Evolutionary conservation across 2,113 vertebrate genomes (phyloP), one percentile per base, ranked within the genome.

Genomic region (Rhodinocichla rosea): DNA sequence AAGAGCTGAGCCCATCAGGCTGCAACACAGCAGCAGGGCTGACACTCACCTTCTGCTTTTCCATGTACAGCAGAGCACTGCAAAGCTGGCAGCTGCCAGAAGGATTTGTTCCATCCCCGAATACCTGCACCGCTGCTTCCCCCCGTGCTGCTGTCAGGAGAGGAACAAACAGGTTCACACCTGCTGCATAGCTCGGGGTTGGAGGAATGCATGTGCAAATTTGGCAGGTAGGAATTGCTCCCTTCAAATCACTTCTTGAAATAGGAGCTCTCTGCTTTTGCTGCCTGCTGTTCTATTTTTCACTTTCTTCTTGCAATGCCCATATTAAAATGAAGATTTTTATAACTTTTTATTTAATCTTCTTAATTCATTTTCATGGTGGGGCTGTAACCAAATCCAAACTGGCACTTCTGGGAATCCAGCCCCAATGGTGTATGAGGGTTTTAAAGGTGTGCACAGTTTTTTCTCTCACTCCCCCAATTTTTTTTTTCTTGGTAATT

Each of bases 121-220:
- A 7, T 53, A 14, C 60, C 23, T 78, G 90, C 93, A 64, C 90
- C 10, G 8, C 94, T 95, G 93, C 8, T 21, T 92, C 30, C 84
- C 84, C 92, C 22, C 14, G 70, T 69, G 94, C 93, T 91, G 45
- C 92, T 67, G 67, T 42, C 90, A 74, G 93, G 74, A 95, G 69
- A 94, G 88, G 53, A 1, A 85, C 87, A 74, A 85, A 83, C 92
- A 95, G 74, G 47, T 70, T 93, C 90, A 59, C 78, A 65, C 82
- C 93, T 91, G 89, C 92, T 64, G 77, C 26, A 59, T 1, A 16
- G 94, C 91, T 90, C 5, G 26, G 28, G 37, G 3, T 77, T 4
- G 35, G 12, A 88, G 91, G 92, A 74, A 83, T 52, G 71, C 87
- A 70, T 80, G 84, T 73, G 90, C 75, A 88, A 37, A 76, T 90